Conservation (phyloP, 2,888 invertebrate genomes). For the Hirtodrosophila duncani region DNA sequence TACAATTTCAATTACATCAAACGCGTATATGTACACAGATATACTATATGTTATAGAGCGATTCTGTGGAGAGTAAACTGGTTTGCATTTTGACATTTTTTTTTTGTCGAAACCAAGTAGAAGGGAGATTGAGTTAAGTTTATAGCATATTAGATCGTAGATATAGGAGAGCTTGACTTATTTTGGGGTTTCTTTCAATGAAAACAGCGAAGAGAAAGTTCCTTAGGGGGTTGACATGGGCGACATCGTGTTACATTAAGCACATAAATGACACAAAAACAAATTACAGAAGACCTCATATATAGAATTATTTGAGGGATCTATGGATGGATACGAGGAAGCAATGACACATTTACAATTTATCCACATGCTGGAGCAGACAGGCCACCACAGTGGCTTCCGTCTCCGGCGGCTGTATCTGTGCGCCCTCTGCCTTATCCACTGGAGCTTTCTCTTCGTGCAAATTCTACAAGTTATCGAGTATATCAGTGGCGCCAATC, state of each 20-base stretch:
- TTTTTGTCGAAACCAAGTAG: conserved; percentile 45
- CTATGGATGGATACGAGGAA: conserved; percentile 1
- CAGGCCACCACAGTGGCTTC: conserved; percentile 56
- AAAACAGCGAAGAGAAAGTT: conserved; percentile 46
- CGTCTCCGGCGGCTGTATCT: conserved; percentile 5
- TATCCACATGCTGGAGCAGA: conserved; percentile 71
- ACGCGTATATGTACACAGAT: too few species aligned
- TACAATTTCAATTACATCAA: too few species aligned
- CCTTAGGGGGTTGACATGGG: too few species aligned
- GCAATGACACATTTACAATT: conserved; percentile 45
- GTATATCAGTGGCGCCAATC: conserved; percentile 75
- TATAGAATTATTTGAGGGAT: conserved; percentile 3
- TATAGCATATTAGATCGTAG: background rate
- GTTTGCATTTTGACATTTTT: background rate
- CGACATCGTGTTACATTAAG: too few species aligned
- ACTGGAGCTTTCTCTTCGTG: conserved; percentile 70
- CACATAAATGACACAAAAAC: too few species aligned
- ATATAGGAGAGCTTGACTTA: conserved; percentile 18
- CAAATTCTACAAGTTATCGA: conserved; percentile 77
- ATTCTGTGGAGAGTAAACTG: too few species aligned
- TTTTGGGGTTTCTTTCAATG: conserved; percentile 7
- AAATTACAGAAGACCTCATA: conserved; percentile 29
- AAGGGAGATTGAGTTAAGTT: conserved; percentile 28
- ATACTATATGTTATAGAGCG: too few species aligned
- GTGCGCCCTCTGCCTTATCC: background rate